Conservation (phyloP, 2,888 invertebrate genomes). For the Acanthoscelides obtectus region DNA sequence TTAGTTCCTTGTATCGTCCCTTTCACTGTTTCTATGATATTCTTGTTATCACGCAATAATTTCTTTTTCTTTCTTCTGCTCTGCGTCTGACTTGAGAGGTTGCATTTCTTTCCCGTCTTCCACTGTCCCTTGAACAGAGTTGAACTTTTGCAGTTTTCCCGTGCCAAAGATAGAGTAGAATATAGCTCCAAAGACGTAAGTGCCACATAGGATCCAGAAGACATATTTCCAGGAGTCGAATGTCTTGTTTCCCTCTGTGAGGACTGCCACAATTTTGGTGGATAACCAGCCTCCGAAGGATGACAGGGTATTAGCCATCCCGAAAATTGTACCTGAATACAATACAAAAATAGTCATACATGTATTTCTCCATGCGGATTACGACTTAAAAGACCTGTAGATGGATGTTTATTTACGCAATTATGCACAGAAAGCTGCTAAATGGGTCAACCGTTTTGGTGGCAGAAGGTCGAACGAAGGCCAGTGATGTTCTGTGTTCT, state of each 20-base stretch:
- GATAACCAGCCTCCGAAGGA: conserved; percentile 80
- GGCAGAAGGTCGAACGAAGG: no score
- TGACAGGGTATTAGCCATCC: conserved; percentile 81
- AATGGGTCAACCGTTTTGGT: no score
- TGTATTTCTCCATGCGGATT: no score
- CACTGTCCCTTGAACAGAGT: conserved; percentile 34
- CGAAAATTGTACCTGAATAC: conserved; percentile 77
- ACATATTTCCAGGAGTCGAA: conserved; percentile 76
- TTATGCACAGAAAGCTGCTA: no score
- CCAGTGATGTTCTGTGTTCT: no score
- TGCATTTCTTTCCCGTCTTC: conserved; percentile 39
- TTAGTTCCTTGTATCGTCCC: no score
- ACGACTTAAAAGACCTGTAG: no score
- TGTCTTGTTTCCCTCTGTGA: conserved; percentile 69
- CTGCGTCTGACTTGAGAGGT: conserved; percentile 35
- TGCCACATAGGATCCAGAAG: conserved; percentile 72
- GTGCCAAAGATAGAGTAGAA: conserved; percentile 62
- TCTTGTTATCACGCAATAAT: conserved; percentile 12
- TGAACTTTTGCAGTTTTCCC: conserved; percentile 61
- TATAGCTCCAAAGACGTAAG: conserved; percentile 64
- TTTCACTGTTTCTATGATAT: neutral
- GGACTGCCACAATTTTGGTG: conserved; percentile 72
- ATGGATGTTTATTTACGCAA: no score
- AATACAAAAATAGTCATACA: no score
- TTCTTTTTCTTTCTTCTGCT: conserved; percentile 33